Evolutionary conservation across 2,113 vertebrate genomes (phyloP).

Genomic region (Tursiops truncatus): DNA sequence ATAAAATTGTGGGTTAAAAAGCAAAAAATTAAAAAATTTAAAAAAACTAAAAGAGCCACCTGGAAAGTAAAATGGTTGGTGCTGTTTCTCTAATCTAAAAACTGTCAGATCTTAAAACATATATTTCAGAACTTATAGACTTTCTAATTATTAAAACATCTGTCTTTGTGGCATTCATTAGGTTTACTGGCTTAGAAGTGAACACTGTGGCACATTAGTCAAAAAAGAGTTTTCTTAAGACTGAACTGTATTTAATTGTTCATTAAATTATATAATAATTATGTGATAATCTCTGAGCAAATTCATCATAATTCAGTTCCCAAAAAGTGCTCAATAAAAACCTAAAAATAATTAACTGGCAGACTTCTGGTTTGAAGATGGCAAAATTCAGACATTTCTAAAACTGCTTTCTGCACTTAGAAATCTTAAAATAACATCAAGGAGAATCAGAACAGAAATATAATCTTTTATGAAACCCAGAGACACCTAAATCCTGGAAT

Average conservation of each 20-base stretch:
- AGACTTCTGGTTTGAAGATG: not conserved
- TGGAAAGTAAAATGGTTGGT: not conserved
- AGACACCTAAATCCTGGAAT: not conserved
- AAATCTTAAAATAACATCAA: not conserved
- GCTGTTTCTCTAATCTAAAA: not conserved
- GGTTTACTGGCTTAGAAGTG: not conserved
- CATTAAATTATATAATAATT: not conserved
- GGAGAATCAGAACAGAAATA: not conserved
- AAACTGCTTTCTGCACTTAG: not conserved
- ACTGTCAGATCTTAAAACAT: not conserved
- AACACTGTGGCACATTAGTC: not conserved
- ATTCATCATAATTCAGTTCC: not conserved
- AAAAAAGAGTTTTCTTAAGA: not conserved
- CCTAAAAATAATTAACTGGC: not conserved
- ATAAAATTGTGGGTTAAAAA: too few species aligned
- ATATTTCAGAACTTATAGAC: not conserved
- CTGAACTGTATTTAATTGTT: not conserved
- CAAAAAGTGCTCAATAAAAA: not conserved
- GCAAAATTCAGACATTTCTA: not conserved
- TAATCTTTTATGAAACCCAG: not conserved
- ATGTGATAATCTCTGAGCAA: not conserved
- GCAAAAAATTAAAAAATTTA: too few species aligned
- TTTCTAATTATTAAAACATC: constrained; percentile 18
- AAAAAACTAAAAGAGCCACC: not conserved
- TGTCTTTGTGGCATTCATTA: not conserved